A percentile compares a stretch with the other conserved stretches of the same genome.
Conservation (phyloP, 2,797 vertebrate genomes). For the Pangasius larnaudii region DNA sequence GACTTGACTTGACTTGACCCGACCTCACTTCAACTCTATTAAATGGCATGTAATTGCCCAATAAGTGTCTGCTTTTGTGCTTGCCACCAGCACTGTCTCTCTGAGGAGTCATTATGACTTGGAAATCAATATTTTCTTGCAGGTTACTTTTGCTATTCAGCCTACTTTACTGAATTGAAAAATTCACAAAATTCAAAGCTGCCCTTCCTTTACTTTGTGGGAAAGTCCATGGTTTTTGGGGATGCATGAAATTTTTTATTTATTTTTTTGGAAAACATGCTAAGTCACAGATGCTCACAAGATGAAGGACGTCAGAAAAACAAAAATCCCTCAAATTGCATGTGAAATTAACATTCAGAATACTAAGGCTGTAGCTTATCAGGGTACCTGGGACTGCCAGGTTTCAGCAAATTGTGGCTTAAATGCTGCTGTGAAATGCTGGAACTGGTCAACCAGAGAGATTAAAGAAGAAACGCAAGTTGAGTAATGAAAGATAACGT, state of each 20-base stretch:
- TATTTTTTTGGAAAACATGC: neutral
- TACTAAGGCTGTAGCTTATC: neutral
- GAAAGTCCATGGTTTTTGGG: neutral
- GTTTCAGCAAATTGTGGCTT: neutral
- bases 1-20: too few relatives aligned
- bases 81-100: constrained; percentile 12
- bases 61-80: constrained; percentile 27
- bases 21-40: constrained; percentile 2
- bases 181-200: neutral
- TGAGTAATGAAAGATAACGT: neutral
- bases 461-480: neutral
- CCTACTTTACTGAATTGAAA: neutral
- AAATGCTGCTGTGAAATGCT: neutral
- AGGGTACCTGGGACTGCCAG: neutral
- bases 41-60: constrained; percentile 18
- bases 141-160: constrained; percentile 9
- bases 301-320: neutral
- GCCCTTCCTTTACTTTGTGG: neutral
- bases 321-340: neutral
- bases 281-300: neutral
- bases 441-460: neutral
- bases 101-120: constrained; percentile 23
- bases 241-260: neutral
- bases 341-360: neutral
- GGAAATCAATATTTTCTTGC: constrained; percentile 33